Conservation (phyloP, 2,888 invertebrate genomes). For the Heliconius hortense region DNA sequence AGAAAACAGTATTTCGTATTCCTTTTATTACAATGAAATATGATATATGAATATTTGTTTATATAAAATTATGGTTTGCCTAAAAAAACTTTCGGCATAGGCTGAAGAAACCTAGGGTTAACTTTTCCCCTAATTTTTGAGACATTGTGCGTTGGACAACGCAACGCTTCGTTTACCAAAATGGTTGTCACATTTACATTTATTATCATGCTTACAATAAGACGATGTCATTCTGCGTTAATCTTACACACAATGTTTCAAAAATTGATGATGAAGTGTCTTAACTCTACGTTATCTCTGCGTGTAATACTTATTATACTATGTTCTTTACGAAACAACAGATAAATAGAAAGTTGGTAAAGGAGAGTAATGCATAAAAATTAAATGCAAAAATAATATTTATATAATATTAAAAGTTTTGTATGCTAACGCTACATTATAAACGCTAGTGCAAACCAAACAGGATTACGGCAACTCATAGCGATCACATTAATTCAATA, state of each 20-base stretch:
- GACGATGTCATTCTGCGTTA: no score
- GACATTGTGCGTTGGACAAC: background rate
- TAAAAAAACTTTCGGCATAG: background rate
- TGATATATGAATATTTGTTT: slow-evolving; percentile 6
- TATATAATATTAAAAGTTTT: background rate
- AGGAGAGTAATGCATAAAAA: background rate
- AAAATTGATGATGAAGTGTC: background rate
- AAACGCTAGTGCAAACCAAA: slow-evolving; percentile 5
- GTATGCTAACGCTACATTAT: background rate
- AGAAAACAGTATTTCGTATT: slow-evolving; percentile 10
- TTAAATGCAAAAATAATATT: background rate
- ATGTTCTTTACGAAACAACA: background rate
- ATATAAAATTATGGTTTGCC: background rate
- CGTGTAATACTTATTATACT: background rate
- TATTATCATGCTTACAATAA: no score
- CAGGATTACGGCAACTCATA: slow-evolving; percentile 29
- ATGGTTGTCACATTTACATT: no score
- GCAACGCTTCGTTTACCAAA: background rate
- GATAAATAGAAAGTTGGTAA: background rate
- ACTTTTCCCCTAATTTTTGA: background rate
- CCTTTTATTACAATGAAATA: background rate
- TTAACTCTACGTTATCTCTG: background rate
- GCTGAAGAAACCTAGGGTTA: background rate
- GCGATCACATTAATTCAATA: slow-evolving; percentile 31
- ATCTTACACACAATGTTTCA: background rate